phyloP scores from a whole-genome alignment of 2,113 vertebrate species.

The Ptilonorhynchus violaceus region DNA sequence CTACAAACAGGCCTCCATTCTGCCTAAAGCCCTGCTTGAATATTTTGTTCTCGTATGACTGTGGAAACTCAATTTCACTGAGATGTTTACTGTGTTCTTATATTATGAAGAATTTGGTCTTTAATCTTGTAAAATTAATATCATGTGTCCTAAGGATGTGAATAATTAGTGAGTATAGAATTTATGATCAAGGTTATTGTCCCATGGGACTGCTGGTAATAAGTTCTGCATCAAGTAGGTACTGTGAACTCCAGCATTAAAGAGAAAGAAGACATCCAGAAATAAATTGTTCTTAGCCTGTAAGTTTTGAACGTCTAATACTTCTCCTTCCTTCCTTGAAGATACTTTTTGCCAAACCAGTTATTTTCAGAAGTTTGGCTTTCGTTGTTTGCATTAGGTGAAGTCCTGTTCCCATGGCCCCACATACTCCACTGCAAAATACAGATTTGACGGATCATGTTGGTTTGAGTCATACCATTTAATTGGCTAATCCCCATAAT shows the following conservation, averaged over 20 bases:
- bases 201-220: background rate
- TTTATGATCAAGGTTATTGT: background rate
- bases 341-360: background rate
- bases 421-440: background rate
- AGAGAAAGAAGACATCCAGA: background rate
- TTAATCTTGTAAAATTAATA: background rate
- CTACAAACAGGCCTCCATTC: background rate
- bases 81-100: background rate
- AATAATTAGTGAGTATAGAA: background rate
- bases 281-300: background rate
- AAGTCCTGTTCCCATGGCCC: background rate
- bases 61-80: background rate
- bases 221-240: background rate
- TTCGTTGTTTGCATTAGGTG: background rate
- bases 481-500: constrained; percentile 85
- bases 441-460: constrained; percentile 64
- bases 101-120: background rate
- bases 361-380: background rate
- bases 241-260: background rate
- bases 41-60: background rate
- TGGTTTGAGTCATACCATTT: constrained; percentile 72
- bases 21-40: background rate
- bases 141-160: background rate
- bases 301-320: background rate
- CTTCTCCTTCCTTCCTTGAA: background rate